phyloP scores from a whole-genome alignment of 1,140 invertebrate species.

The Hermetia illucens region DNA sequence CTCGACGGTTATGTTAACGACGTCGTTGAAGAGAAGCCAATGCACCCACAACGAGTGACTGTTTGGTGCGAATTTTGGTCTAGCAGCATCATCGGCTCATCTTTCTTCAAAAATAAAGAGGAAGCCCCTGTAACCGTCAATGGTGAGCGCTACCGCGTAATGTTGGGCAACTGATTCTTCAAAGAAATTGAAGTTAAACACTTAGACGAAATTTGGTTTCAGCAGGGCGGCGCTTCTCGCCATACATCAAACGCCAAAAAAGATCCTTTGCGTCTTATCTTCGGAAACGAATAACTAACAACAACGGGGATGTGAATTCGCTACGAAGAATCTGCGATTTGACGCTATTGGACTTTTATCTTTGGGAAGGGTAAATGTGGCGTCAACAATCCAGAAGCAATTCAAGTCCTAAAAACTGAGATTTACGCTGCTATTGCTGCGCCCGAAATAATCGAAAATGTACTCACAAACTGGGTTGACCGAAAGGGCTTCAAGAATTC shows the following conservation, averaged over 20 bases:
- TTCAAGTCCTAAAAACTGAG: background rate
- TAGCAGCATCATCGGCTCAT: conserved; percentile 21
- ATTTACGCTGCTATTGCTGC: background rate
- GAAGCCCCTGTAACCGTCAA: conserved; percentile 8
- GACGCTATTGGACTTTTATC: conserved; percentile 27
- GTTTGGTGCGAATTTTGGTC: conserved; percentile 24
- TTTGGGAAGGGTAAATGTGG: conserved; percentile 29
- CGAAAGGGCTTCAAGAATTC: too few species aligned
- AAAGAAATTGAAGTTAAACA: background rate
- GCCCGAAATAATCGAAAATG: background rate
- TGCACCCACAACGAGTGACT: conserved; percentile 23
- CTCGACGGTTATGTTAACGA: conserved; percentile 13
- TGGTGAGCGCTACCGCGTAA: conserved; percentile 9
- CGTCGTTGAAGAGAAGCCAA: conserved; percentile 18
- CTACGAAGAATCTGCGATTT: conserved; percentile 29
- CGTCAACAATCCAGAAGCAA: conserved; percentile 8
- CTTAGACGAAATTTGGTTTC: conserved; percentile 12
- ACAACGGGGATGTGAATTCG: conserved; percentile 19
- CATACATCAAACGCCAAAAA: conserved; percentile 9
- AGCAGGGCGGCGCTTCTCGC: conserved; percentile 13
- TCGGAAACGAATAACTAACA: conserved; percentile 7
- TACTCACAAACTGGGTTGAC: too few species aligned
- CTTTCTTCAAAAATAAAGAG: conserved; percentile 12
- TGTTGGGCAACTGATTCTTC: conserved; percentile 9
- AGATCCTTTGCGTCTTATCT: conserved; percentile 7